Evolutionary conservation across 1,140 invertebrate species (phyloP).

Genomic region (Platorchestia sp.): DNA sequence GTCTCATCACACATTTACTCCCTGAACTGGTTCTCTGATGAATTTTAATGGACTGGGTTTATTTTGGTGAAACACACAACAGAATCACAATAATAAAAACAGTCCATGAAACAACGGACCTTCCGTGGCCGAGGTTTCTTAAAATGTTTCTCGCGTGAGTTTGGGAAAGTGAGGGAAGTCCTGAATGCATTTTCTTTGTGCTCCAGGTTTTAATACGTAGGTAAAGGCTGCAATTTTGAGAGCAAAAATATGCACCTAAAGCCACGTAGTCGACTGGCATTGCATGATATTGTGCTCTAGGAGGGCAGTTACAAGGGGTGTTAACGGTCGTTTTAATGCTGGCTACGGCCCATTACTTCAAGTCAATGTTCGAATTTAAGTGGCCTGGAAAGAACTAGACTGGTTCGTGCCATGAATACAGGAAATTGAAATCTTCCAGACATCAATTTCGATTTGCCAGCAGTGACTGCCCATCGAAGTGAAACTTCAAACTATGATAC

Average conservation of each 20-base stretch:
- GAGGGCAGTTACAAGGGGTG: slow-evolving; percentile 20
- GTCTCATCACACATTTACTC: too few relatives aligned
- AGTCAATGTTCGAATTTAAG: neutral
- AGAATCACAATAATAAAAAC: too few relatives aligned
- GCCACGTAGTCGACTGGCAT: neutral
- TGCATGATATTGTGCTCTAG: neutral
- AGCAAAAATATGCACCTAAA: neutral
- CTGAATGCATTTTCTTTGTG: slow-evolving; percentile 1
- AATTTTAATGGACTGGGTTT: too few relatives aligned
- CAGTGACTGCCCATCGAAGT: neutral
- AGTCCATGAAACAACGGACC: neutral
- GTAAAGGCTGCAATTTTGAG: slow-evolving; percentile 3
- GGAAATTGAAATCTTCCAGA: neutral
- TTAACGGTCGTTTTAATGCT: slow-evolving; percentile 17
- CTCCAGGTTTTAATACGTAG: neutral
- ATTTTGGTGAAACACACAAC: too few relatives aligned
- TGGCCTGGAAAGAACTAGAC: neutral
- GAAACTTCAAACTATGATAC: neutral
- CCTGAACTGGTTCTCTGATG: too few relatives aligned
- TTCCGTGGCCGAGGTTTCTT: neutral
- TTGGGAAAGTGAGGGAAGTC: neutral
- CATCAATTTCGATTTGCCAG: neutral
- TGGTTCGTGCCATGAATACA: neutral
- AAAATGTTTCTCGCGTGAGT: neutral
- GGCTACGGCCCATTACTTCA: neutral